Evolutionary conservation across 2,113 vertebrate species (phyloP).

Genomic region (Rhombomys opimus): DNA sequence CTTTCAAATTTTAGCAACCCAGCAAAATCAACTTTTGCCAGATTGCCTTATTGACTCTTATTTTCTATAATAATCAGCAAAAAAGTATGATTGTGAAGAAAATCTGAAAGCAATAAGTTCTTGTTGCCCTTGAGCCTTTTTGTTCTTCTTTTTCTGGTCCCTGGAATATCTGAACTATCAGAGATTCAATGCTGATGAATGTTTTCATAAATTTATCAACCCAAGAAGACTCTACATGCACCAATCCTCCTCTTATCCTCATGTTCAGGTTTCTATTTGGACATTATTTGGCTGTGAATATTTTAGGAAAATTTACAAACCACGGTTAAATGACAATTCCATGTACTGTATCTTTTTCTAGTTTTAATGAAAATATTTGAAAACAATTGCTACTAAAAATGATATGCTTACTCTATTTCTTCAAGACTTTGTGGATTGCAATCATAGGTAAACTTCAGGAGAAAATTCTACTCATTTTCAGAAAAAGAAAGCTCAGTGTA

Average conservation of each 20-base stretch:
- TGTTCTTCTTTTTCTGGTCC: slow-evolving; percentile 59
- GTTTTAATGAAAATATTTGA: not conserved
- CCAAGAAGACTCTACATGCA: not conserved
- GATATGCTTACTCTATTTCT: not conserved
- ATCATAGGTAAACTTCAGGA: not conserved
- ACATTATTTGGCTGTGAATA: not conserved
- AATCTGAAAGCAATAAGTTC: slow-evolving; percentile 76
- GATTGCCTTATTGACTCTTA: slow-evolving; percentile 77
- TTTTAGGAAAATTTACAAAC: not conserved
- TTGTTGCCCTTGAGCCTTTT: slow-evolving; percentile 70
- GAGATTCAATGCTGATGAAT: slow-evolving; percentile 39
- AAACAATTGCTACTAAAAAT: not conserved
- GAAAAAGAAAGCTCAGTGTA: not conserved
- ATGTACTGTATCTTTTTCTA: not conserved
- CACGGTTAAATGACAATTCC: slow-evolving; percentile 12
- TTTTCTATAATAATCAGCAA: slow-evolving; percentile 80
- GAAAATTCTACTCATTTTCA: slow-evolving; percentile 18
- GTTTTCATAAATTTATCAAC: slow-evolving; percentile 44
- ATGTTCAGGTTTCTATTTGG: not conserved
- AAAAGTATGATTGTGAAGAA: slow-evolving; percentile 75
- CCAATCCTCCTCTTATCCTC: not conserved
- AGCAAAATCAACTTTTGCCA: slow-evolving; percentile 76
- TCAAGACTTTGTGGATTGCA: not conserved
- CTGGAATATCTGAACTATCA: slow-evolving; percentile 62
- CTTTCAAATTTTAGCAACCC: slow-evolving; percentile 71